Evolutionary conservation across 2,888 invertebrate species (phyloP), one percentile per base, ranked within the genome.

Genomic region (Argyra leucocephala): DNA sequence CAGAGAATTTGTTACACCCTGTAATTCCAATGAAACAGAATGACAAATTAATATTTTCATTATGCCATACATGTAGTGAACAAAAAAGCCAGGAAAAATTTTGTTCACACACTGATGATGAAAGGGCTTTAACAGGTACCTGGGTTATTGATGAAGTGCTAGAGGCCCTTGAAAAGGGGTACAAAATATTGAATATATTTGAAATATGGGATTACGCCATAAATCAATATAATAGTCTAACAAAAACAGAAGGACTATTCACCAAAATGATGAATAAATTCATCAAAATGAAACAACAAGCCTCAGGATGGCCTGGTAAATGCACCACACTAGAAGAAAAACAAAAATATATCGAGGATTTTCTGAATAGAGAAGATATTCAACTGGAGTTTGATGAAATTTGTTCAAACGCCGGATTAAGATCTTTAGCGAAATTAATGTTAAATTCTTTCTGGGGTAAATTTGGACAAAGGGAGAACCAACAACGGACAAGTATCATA

Each of bases 131-230:
- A 62, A 62, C 62, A 36, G n/a, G n/a, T n/a, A n/a, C n/a, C n/a
- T n/a, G n/a, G n/a, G n/a, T n/a, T n/a, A n/a, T n/a, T n/a, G n/a
- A 72, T 23, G 74, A 76, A 66, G 62, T 76, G 6, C 60, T 69
- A 58, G 71, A 71, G 63, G 74, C 76, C 22, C n/a, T 73, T 1
- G 37, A 68, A 22, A 68, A 70, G 62, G 74, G 73, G 0, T 76
- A 74, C 60, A 63, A 64, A 24, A 65, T 76, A 1, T 2, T 69
- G 0, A 62, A 71, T 57, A 68, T 74, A 7, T 68, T 69, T 37
- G 74, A 75, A 67, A 71, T 75, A 10, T 74, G 74, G 73, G 69
- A 74, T 62, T 76, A 74, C 66, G 26, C 69, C n/a, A 63, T 69
- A 24, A 66, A 66, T 0, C 69, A 70, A 63, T 71, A 72, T 60